phyloP scores from a whole-genome alignment of 2,888 invertebrate species.

The Diarsia brunnea region DNA sequence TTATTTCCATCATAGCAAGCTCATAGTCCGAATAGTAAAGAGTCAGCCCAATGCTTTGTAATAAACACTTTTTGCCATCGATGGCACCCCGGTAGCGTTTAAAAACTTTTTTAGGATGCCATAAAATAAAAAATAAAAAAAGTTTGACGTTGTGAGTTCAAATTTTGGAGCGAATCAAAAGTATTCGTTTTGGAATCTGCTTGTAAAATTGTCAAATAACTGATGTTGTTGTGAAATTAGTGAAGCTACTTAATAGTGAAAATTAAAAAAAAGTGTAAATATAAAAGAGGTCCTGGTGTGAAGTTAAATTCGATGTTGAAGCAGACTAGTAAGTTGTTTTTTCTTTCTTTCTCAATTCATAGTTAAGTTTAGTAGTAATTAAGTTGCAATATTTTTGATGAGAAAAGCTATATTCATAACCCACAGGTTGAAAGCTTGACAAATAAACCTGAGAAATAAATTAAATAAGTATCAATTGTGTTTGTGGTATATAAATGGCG shows the following conservation, averaged over 20 bases:
- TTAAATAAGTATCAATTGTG: not conserved
- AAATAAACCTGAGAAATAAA: conserved; percentile 8
- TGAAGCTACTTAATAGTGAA: not conserved
- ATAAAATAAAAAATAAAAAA: conserved; percentile 13
- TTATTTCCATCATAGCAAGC: not conserved
- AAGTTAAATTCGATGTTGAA: not conserved
- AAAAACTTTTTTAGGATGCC: conserved; percentile 38
- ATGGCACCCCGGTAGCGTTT: not conserved
- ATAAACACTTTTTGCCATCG: conserved; percentile 32
- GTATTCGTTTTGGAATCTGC: not conserved
- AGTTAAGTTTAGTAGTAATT: not conserved
- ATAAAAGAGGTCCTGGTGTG: not conserved
- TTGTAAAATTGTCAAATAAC: not conserved
- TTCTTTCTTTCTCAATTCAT: not conserved
- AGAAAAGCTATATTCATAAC: not conserved
- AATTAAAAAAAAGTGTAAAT: not conserved
- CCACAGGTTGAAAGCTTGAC: not conserved
- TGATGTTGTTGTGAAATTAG: not conserved
- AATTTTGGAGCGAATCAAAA: conserved; percentile 16
- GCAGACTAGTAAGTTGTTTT: not conserved
- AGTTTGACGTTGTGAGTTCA: conserved; percentile 8
- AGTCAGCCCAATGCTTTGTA: not conserved
- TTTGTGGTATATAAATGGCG: not conserved
- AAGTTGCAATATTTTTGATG: not conserved
- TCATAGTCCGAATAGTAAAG: conserved; percentile 4